Percentiles rank a stretch among this genome's conserved stretches.
Conservation (phyloP, 2,113 vertebrate species). For the Poeciliopsis turrubarensis region DNA sequence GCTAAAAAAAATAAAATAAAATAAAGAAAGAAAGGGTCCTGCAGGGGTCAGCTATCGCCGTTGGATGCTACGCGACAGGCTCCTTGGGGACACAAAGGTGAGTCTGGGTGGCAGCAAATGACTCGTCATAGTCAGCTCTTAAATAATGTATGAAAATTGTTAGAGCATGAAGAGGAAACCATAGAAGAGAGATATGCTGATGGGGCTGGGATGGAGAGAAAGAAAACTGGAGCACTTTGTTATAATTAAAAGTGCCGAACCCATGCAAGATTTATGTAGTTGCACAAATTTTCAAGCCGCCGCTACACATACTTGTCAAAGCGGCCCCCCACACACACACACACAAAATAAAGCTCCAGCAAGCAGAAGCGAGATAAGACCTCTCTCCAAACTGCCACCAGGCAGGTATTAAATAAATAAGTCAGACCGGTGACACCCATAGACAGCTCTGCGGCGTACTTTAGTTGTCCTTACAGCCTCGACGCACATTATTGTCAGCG, state of each 20-base stretch:
- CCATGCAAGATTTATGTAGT: slow-evolving; percentile 61
- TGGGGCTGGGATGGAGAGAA: slow-evolving; percentile 9
- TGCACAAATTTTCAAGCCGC: slow-evolving; percentile 43
- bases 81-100: slow-evolving; percentile 56
- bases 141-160: slow-evolving; percentile 79
- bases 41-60: slow-evolving; percentile 50
- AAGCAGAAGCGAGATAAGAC: slow-evolving; percentile 21
- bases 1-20: not conserved
- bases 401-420: slow-evolving; percentile 61
- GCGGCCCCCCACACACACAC: not conserved
- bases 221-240: slow-evolving; percentile 68
- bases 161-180: slow-evolving; percentile 65
- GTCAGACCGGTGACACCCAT: slow-evolving; percentile 51
- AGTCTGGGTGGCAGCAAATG: slow-evolving; percentile 68
- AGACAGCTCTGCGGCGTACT: slow-evolving; percentile 25
- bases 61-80: slow-evolving; percentile 41
- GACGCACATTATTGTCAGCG: slow-evolving; percentile 3
- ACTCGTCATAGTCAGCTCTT: slow-evolving; percentile 68
- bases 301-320: slow-evolving; percentile 19
- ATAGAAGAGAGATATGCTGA: slow-evolving; percentile 53
- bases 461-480: not conserved
- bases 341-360: not conserved
- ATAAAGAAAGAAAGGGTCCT: slow-evolving; percentile 19
- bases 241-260: slow-evolving; percentile 76
- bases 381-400: slow-evolving; percentile 27